Percentiles rank a stretch among this genome's conserved stretches.
phyloP scores from a whole-genome alignment of 2,797 vertebrate species.

The Taeniopygia guttata region DNA sequence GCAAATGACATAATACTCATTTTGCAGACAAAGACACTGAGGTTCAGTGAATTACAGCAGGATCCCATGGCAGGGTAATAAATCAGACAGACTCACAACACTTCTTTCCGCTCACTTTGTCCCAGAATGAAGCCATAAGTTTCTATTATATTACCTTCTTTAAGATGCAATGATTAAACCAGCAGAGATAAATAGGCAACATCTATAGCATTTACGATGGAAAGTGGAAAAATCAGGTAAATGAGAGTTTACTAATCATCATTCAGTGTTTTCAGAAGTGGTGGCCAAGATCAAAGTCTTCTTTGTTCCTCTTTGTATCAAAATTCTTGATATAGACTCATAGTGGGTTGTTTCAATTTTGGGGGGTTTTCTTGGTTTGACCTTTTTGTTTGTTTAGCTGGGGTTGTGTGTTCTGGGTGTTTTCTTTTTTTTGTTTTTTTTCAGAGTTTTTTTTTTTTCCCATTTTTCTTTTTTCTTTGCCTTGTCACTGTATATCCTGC shows the following conservation, averaged over 20 bases:
- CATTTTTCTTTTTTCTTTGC: neutral
- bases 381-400: neutral
- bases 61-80: neutral
- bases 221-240: neutral
- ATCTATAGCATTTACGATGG: neutral
- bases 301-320: neutral
- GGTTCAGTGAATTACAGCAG: neutral
- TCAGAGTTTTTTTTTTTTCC: too few species aligned
- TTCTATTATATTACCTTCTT: neutral
- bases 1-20: neutral
- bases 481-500: neutral
- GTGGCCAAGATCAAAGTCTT: neutral
- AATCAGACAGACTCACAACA: neutral
- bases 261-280: neutral
- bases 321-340: neutral
- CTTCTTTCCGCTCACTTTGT: neutral
- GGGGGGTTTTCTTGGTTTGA: neutral
- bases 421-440: neutral
- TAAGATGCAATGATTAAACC: neutral
- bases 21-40: neutral
- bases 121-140: neutral
- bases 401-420: too few species aligned
- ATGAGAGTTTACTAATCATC: neutral
- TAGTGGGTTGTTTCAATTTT: rapidly evolving
- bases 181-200: neutral